These are phyloP conservation scores for Drosophila cracens DNA, from an alignment of 2,888 invertebrate species.

Conservation along the genomic window DNA sequence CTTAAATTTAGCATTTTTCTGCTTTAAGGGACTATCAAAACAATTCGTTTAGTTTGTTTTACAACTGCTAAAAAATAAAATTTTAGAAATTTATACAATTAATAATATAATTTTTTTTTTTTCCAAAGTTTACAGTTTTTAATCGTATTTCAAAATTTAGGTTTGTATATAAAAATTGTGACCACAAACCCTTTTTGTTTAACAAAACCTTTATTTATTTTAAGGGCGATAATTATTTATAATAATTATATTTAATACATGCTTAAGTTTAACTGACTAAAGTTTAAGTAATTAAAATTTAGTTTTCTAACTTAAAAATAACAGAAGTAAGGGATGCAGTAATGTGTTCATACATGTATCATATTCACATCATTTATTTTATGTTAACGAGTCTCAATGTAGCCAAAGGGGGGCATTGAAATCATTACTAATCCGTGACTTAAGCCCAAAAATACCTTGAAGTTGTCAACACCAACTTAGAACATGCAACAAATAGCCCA, in stretches of 20 bases:
- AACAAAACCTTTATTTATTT: neutral
- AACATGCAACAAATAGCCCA: slow-evolving; percentile 45
- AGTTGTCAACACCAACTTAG: slow-evolving; percentile 66
- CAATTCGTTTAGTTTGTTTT: neutral
- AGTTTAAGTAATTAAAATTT: neutral
- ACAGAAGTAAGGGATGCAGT: neutral
- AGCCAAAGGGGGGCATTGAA: slow-evolving; percentile 4
- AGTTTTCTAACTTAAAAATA: neutral
- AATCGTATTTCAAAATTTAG: neutral
- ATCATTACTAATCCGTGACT: slow-evolving; percentile 16
- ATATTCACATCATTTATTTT: slow-evolving; percentile 9
- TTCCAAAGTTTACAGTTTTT: neutral
- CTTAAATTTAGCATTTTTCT: neutral
- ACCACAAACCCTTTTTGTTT: neutral
- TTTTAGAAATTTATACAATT: neutral
- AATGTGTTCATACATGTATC: slow-evolving; percentile 10
- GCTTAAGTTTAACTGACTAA: neutral
- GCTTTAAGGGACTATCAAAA: neutral
- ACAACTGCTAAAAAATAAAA: neutral
- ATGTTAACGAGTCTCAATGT: neutral
- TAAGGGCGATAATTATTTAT: neutral
- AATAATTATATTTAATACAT: neutral
- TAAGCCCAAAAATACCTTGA: slow-evolving; percentile 35
- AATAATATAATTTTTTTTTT: rapidly evolving
- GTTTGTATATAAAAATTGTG: neutral